These are phyloP conservation scores for Diarsia dahlii DNA, from an alignment of 2,888 invertebrate genomes.

Conservation along the genomic window DNA sequence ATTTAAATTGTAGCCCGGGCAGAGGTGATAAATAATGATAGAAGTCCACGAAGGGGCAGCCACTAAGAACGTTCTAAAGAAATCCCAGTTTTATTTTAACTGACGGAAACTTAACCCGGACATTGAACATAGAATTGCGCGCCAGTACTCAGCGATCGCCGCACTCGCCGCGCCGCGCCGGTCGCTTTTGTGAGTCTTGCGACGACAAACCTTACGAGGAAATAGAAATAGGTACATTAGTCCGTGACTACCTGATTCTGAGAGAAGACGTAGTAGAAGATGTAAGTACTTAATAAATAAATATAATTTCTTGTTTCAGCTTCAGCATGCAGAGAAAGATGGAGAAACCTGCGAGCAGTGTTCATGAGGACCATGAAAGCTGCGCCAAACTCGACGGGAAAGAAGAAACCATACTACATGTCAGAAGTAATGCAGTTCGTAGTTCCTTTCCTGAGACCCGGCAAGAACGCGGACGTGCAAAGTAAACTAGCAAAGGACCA, in stretches of 20 bases:
- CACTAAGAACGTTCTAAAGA: neutral
- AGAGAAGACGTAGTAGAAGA: no score
- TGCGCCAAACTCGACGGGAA: slow-evolving; percentile 34
- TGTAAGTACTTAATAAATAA: no score
- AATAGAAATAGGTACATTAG: neutral
- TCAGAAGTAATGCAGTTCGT: slow-evolving; percentile 63
- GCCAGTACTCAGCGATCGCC: no score
- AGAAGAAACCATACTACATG: slow-evolving; percentile 66
- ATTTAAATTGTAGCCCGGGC: no score
- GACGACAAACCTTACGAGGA: neutral
- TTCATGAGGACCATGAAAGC: slow-evolving; percentile 64
- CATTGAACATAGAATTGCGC: neutral
- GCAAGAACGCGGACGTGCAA: slow-evolving; percentile 16
- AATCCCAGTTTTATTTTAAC: neutral
- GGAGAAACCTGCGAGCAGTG: slow-evolving; percentile 66
- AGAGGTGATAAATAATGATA: neutral
- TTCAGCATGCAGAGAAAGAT: slow-evolving; percentile 65
- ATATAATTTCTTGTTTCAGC: slow-evolving; percentile 45
- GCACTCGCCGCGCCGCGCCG: no score
- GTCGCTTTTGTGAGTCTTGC: no score
- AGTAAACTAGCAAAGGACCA: neutral
- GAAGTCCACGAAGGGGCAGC: neutral
- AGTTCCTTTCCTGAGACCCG: slow-evolving; percentile 52
- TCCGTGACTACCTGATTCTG: neutral
- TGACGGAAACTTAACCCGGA: neutral